phyloP scores from a whole-genome alignment of 2,113 vertebrate genomes.

The Scartelaos histophorus region DNA sequence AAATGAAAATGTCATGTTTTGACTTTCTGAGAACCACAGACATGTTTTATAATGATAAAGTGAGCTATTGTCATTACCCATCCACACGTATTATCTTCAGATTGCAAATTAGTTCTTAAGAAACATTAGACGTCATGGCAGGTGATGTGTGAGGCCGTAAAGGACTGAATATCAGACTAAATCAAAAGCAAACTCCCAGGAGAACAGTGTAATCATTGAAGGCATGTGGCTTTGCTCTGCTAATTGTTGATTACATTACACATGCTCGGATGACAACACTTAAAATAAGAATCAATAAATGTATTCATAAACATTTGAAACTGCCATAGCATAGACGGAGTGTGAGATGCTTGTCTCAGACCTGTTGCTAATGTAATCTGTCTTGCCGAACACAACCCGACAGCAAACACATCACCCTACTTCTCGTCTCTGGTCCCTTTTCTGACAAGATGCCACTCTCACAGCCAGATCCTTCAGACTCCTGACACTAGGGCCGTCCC shows the following conservation, averaged over 20 bases:
- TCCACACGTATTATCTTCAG: neutral
- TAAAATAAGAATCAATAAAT: neutral
- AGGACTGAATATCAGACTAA: neutral
- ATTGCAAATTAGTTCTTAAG: neutral
- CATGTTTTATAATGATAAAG: constrained; percentile 1
- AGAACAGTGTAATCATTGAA: neutral
- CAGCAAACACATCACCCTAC: neutral
- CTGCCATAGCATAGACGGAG: neutral
- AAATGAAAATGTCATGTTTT: neutral
- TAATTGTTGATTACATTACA: constrained; percentile 3
- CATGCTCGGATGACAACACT: neutral
- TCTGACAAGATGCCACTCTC: constrained; percentile 39
- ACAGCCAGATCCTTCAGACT: constrained; percentile 36
- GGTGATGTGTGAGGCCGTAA: neutral
- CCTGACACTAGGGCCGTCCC: constrained; percentile 26
- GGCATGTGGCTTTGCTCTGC: neutral
- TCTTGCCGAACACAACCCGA: constrained; percentile 17
- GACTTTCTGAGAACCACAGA: neutral
- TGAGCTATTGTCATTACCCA: neutral
- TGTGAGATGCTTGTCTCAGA: neutral
- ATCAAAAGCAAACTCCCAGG: neutral
- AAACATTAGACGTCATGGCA: neutral
- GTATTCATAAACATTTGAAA: neutral
- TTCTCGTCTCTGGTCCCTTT: constrained; percentile 11
- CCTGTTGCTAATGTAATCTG: constrained; percentile 19